Evolutionary conservation across 1,140 invertebrate species (phyloP).

Genomic region (Drosophila eugracilis): DNA sequence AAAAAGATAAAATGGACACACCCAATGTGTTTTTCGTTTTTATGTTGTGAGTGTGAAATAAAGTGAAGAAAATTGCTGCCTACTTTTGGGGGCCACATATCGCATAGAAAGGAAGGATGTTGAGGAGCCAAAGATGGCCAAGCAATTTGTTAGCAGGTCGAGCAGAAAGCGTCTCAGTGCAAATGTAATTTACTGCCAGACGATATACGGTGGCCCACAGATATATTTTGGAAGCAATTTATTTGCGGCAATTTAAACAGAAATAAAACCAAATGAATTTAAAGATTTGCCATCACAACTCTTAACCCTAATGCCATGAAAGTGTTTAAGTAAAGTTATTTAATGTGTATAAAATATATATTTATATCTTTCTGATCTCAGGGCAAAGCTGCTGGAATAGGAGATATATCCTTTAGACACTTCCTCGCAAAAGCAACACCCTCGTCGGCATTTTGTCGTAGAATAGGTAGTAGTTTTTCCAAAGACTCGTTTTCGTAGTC

Average conservation of each 20-base stretch:
- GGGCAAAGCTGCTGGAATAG: constrained; percentile 4
- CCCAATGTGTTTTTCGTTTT: constrained; percentile 47
- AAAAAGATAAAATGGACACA: constrained; percentile 46
- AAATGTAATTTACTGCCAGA: constrained; percentile 52
- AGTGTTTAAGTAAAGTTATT: background rate
- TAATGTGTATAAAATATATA: no score
- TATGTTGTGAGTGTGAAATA: constrained; percentile 38
- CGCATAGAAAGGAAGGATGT: constrained; percentile 22
- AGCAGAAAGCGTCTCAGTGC: constrained; percentile 35
- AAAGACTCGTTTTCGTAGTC: constrained; percentile 93
- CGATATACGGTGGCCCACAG: constrained; percentile 36
- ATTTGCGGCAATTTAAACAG: constrained; percentile 36
- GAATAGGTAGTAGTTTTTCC: constrained; percentile 94
- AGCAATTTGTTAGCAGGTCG: constrained; percentile 52
- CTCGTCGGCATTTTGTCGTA: constrained; percentile 96
- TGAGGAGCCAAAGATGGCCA: constrained; percentile 24
- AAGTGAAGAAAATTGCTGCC: constrained; percentile 52
- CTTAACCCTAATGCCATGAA: background rate
- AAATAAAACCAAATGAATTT: constrained; percentile 41
- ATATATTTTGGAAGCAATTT: constrained; percentile 33
- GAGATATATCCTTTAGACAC: background rate
- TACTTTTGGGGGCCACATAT: constrained; percentile 30
- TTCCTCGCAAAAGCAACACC: constrained; percentile 93
- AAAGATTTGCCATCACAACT: constrained; percentile 2
- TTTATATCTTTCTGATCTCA: no score